phyloP scores from a whole-genome alignment of 2,888 invertebrate genomes.

The Hypolimnas misippus region DNA sequence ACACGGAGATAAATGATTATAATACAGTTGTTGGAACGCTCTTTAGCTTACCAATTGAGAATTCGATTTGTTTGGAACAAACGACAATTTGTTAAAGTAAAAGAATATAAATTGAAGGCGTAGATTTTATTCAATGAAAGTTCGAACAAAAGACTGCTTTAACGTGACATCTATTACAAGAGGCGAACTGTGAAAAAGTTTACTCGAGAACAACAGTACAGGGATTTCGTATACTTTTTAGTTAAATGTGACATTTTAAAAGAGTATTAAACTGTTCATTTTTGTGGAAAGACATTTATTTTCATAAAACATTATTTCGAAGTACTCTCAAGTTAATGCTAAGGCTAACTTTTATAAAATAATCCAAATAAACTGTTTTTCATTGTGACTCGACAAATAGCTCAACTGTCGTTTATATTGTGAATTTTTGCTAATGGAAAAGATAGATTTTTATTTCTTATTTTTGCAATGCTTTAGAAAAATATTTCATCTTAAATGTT shows the following conservation, averaged over 20 bases:
- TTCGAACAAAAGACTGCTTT: background rate
- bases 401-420: background rate
- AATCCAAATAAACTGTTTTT: background rate
- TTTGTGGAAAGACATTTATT: background rate
- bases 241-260: background rate
- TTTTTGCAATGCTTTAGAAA: background rate
- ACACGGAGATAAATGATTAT: background rate
- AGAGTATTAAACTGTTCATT: background rate
- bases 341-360: background rate
- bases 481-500: background rate
- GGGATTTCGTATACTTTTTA: conserved; percentile 3
- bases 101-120: conserved; percentile 1
- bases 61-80: conserved; percentile 8
- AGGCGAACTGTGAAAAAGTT: conserved; percentile 1
- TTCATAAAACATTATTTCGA: background rate
- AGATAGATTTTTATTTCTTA: background rate
- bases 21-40: background rate
- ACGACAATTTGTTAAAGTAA: conserved; percentile 1
- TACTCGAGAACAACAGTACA: background rate
- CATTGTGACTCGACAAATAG: background rate
- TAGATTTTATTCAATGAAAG: conserved; percentile 11
- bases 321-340: background rate
- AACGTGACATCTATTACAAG: conserved; percentile 4
- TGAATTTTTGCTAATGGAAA: background rate
- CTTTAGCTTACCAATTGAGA: background rate